These are phyloP conservation scores for Ectropis crepuscularia DNA, from an alignment of 2,888 invertebrate species.

Conservation along the genomic window DNA sequence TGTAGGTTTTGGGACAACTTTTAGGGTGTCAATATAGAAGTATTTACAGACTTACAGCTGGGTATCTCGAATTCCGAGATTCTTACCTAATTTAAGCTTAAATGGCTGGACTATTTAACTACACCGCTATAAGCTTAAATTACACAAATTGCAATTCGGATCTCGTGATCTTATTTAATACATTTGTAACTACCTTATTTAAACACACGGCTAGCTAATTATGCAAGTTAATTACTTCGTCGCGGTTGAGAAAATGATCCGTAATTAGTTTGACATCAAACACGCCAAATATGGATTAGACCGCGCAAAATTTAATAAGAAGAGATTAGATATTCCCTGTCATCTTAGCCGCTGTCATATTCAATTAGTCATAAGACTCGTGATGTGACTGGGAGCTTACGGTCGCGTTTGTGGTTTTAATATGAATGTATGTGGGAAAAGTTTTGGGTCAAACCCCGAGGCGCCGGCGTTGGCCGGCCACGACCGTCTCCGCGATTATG, in stretches of 20 bases:
- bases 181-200: slow-evolving; percentile 22
- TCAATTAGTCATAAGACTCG: slow-evolving; percentile 29
- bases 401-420: slow-evolving; percentile 32
- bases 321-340: slow-evolving; percentile 32
- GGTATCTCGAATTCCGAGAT: too few relatives aligned
- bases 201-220: slow-evolving; percentile 17
- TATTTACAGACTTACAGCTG: too few relatives aligned
- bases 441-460: slow-evolving; percentile 42
- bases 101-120: too few relatives aligned
- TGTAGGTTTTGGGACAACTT: too few relatives aligned
- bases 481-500: slow-evolving; percentile 7
- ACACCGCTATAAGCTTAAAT: slow-evolving; percentile 12
- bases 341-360: slow-evolving; percentile 18
- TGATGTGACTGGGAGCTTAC: slow-evolving; percentile 12
- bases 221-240: slow-evolving; percentile 29
- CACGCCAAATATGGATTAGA: slow-evolving; percentile 27
- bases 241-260: slow-evolving; percentile 25
- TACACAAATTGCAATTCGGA: slow-evolving; percentile 8
- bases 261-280: slow-evolving; percentile 33
- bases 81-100: too few relatives aligned
- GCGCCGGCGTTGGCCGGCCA: background rate
- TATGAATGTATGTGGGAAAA: slow-evolving; percentile 38
- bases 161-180: slow-evolving; percentile 1
- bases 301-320: slow-evolving; percentile 22
- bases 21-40: too few relatives aligned